Evolutionary conservation across 2,113 vertebrate genomes (phyloP), one percentile per base, ranked within the genome.

Genomic region (Lichenostomus cassidix): DNA sequence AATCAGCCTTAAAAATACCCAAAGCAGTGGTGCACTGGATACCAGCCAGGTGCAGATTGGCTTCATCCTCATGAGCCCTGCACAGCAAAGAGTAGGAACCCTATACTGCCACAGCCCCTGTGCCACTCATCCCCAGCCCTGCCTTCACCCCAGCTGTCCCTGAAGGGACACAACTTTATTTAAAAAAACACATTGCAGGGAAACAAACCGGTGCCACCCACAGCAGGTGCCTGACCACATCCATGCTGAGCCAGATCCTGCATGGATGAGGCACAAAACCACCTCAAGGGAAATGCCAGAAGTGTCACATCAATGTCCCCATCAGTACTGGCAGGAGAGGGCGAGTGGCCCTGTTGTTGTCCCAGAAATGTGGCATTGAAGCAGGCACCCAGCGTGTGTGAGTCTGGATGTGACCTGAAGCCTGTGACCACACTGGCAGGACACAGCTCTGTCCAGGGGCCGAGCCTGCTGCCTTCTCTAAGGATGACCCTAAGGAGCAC

Each of bases 21-120:
- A 0, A 39, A 85, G 35, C 1, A 0, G 25, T 28, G 20, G 24
- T 60, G 20, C 23, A 1, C 58, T 55, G 33, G 31, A 9, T 25
- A 37, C 23, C 52, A 33, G 50, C n/a, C 42, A 42, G 49, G n/a
- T 56, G 25, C 46, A 62, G 46, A 25, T 7, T 1, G 1, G 35
- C 24, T 69, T 86, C 4, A 3, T 63, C 18, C 12, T 41, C 53
- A 5, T 1, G 24, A 82, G 67, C 47, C 29, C 52, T 10, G 3
- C 1, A 6, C 17, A 87, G 31, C 29, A 41, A 42, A 84, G 14
- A 84, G 27, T n/a, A 87, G 74, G 41, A 87, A 24, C 3, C 1
- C 5, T 6, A 70, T 44, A 24, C 37, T 27, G 59, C 78, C 14
- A 8, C 60, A 84, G 50, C 46, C 39, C 69, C 74, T 3, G 4